Base-by-base conservation (phyloP, 2,888 invertebrate genomes). In the Drosophila recens region DNA sequence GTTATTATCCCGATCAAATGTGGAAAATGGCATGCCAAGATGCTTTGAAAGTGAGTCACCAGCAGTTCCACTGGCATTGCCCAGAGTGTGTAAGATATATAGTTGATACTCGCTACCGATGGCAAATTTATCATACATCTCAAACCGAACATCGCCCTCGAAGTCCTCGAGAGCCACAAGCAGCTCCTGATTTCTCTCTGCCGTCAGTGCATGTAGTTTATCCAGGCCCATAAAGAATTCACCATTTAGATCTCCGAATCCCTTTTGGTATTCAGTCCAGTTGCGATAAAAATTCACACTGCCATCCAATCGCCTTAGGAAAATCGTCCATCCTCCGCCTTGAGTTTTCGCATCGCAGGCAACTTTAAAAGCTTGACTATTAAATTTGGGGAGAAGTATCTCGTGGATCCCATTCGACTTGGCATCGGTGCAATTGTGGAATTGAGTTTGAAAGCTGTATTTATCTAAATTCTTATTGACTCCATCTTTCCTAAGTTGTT, bases 161-260 rank as follows among this genome's bases (percentile, higher is more conserved):
- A 23, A 45, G 13, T 45, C 45, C 13, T 45, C 45, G 6, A 45
- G 45, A 45, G 23, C 45, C 4, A 45, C 45, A 13, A 20, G 45
- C 2, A 45, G 13, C 2, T 45, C 45, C 3, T 45, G 23, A 1
- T 6, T 11, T 2, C 11, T 20, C 11, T 45, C 23, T 2, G 45
- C 11, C 5, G 45, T 45, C 13, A 45, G 13, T 20, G 20, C 23
- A 6, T 45, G 45, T 45, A 45, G 23, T 23, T 23, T 23, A 23
- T 45, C 45, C 45, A 45, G 5, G 5, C 45, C 45, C 4, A 45
- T 23, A 1, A 45, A 45, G 45, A 45, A 45, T 45, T 45, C 45
- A 45, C 45, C 45, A 23, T 45, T 20, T 4, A 45, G 13, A 13
- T 23, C 23, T 13, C 45, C 45, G 13, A 45, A 45, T 45, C 45